Base-by-base conservation (phyloP, 2,113 vertebrate genomes). In the Sorex fumeus region DNA sequence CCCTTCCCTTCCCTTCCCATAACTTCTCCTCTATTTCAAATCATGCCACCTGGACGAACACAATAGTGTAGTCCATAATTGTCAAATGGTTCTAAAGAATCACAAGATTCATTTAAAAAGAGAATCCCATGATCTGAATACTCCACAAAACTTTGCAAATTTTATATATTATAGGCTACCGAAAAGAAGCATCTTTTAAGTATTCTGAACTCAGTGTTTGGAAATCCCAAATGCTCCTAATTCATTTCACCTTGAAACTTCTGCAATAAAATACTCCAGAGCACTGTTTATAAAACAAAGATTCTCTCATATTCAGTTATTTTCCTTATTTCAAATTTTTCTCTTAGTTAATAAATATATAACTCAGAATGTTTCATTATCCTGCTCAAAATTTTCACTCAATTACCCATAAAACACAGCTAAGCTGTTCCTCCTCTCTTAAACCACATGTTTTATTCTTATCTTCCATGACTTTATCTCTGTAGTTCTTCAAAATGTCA, bases 261-360 rank as follows among this genome's bases (percentile, higher is more conserved):
- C 87, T n/a, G 3, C 28, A 87, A 50, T 69, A 89, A 95, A 82
- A 69, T 89, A 30, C 80, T 43, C 13, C 40, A 62, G n/a, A 87
- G 21, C 50, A 30, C 89, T 71, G 21, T 93, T 62, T 91, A 5
- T 75, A 57, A 87, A 91, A 64, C 40, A 70, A 19, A 30, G 3
- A 40, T 70, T 11, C 12, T n/a, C 15, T 75, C 47, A 64, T 25
- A 77, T 18, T 79, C 66, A 77, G 72, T 93, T 25, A 60, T 23
- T 60, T 60, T 60, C 57, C 57, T 60, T 60, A 60, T 60, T 60
- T 60, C 18, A 19, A 60, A 60, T 60, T 57, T 92, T 92, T 27
- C 66, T 36, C 60, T 69, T 90, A 83, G 7, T 50, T 81, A 82
- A 78, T 72, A 90, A 76, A 93, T 77, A 81, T 1, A 9, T 25